Base-by-base conservation (phyloP, 2,888 invertebrate genomes). In the Ormia ochracea region DNA sequence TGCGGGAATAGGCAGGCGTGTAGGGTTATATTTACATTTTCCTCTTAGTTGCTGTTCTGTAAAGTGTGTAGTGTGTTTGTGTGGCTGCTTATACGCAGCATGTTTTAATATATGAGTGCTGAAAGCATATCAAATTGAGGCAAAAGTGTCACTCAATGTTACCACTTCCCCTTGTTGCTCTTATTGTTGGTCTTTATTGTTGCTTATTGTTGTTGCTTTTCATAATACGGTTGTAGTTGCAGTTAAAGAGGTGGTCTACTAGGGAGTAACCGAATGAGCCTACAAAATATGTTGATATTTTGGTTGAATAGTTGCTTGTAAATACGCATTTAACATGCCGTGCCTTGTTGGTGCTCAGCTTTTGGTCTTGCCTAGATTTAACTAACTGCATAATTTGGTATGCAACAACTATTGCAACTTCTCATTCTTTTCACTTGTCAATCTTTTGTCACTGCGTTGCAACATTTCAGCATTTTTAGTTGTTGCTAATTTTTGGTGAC, bases 381-480 rank as follows among this genome's bases (percentile, higher is more conserved):
- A 21, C 63, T n/a, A 66, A 75, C 66, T 76, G 56, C 21, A 52
- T 72, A 73, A 76, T 76, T 80, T 76, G 41, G 63, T 63, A 80
- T 80, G 54, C 76, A 73, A 68, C 72, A 80, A 80, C 80, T 33
- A 61, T 43, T 28, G 68, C 54, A 63, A 68, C 63, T 73, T 72
- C 56, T 80, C 61, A 72, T 52, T 54, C 63, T 72, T 76, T 63
- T 70, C 72, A 72, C 73, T 72, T 73, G 61, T 68, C 63, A 63
- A 66, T 50, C 58, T 63, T 68, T 56, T 52, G 45, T 65, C 31
- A 33, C 56, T 36, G 38, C 59, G 33, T 52, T 9, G 28, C 14
- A 45, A 28, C 26, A 21, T 41, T 52, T 56, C 21, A 48, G 66
- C 19, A 45, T 31, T 73, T 68, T 38, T 23, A 36, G 17, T 23